Evolutionary conservation across 2,888 invertebrate genomes (phyloP).

Genomic region (Heliconius charithonia): DNA sequence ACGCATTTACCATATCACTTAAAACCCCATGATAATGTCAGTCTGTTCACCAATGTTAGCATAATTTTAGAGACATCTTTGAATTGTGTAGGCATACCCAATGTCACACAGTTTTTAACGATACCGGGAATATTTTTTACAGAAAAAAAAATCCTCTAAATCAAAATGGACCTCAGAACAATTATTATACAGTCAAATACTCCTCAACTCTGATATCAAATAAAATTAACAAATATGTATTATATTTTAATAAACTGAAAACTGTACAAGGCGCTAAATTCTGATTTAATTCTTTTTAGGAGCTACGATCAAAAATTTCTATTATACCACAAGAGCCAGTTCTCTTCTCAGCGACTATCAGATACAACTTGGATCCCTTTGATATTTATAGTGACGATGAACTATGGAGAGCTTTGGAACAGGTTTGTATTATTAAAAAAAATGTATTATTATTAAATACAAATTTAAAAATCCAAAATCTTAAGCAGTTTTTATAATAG

Average conservation of each 20-base stretch:
- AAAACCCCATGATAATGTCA: not conserved
- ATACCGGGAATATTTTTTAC: not conserved
- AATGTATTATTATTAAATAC: not conserved
- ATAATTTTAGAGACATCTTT: not conserved
- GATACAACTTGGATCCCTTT: conserved; percentile 91
- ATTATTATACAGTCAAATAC: not conserved
- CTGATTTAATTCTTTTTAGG: conserved; percentile 69
- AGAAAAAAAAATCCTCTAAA: not conserved
- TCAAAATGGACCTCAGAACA: not conserved
- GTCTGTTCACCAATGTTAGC: not conserved
- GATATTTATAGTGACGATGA: conserved; percentile 86
- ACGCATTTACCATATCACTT: not conserved
- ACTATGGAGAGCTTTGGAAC: conserved; percentile 89
- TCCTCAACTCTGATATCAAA: not conserved
- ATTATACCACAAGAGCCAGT: conserved; percentile 93
- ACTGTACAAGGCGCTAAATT: not conserved
- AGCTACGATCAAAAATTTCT: conserved; percentile 85
- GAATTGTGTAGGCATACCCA: not conserved
- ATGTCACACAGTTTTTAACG: too few relatives aligned
- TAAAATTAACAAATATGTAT: not conserved
- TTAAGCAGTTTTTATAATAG: not conserved
- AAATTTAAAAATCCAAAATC: not conserved
- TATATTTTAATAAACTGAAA: not conserved
- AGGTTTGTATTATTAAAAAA: conserved; percentile 68
- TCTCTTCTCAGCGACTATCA: conserved; percentile 88